Evolutionary conservation across 2,797 vertebrate species (phyloP).

Genomic region (Rachycentron canadum): DNA sequence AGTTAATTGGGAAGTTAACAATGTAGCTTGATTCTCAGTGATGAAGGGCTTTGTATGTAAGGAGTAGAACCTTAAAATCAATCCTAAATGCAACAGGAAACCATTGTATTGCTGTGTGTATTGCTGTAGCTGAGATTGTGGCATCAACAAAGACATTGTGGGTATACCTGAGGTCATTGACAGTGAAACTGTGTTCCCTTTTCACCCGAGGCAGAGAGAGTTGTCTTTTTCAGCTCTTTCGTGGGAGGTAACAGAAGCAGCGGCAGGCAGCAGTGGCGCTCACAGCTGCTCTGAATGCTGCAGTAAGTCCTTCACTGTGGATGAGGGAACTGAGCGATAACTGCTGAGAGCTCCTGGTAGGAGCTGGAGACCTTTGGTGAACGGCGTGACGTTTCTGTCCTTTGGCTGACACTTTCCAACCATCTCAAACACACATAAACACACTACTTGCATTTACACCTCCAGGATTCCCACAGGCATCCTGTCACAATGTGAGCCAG

Average conservation of each 20-base stretch:
- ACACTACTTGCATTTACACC: constrained; percentile 12
- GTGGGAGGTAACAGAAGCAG: constrained; percentile 38
- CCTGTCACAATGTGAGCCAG: constrained; percentile 2
- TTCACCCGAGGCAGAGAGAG: constrained; percentile 37
- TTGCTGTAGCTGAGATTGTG: background rate
- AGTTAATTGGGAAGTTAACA: no score
- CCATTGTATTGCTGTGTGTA: no score
- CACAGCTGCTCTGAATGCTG: constrained; percentile 53
- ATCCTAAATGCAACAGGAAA: no score
- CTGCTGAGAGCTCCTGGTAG: constrained; percentile 59
- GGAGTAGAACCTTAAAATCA: no score
- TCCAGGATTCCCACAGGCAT: constrained; percentile 3
- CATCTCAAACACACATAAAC: background rate
- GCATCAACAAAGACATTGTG: constrained; percentile 7
- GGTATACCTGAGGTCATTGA: constrained; percentile 23
- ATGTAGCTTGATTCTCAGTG: no score
- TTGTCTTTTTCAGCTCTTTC: constrained; percentile 55
- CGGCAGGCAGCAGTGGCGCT: constrained; percentile 39
- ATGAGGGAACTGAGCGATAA: constrained; percentile 47
- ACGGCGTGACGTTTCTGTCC: constrained; percentile 44
- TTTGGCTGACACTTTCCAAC: constrained; percentile 42
- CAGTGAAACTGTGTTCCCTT: constrained; percentile 27
- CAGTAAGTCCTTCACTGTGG: constrained; percentile 57
- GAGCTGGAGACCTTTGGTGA: constrained; percentile 50
- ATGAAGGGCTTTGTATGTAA: no score